Percentiles rank a stretch among this genome's conserved stretches.
These are phyloP conservation scores for Sminthurinus signatus DNA, from an alignment of 1,140 invertebrate species.

Conservation along the genomic window DNA sequence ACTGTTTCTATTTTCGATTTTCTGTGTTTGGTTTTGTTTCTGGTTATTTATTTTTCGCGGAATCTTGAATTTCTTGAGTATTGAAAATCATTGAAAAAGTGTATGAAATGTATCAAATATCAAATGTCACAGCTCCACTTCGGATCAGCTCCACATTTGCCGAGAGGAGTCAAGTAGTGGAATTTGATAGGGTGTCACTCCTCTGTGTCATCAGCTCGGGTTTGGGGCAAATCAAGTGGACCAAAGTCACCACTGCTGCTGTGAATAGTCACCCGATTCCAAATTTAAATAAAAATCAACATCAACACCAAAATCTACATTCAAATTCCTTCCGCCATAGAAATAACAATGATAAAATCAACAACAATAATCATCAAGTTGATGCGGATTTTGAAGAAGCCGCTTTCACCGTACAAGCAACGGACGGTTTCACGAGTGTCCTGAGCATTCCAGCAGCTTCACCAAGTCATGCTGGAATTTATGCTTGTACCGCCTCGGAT, in stretches of 20 bases:
- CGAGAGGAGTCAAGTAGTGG: conserved; percentile 27
- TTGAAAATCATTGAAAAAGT: too few species aligned
- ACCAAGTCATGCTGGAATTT: conserved; percentile 42
- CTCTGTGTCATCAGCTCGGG: conserved; percentile 72
- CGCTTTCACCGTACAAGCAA: conserved; percentile 46
- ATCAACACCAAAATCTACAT: too few species aligned
- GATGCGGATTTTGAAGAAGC: conserved; percentile 58
- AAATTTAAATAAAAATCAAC: not conserved
- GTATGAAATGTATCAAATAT: too few species aligned
- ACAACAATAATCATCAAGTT: conserved; percentile 66
- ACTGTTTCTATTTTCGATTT: too few species aligned
- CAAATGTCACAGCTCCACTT: conserved; percentile 34
- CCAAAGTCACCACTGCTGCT: conserved; percentile 51
- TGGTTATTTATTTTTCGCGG: too few species aligned
- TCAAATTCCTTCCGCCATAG: conserved; percentile 54
- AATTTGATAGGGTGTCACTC: conserved; percentile 63
- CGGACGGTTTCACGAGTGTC: conserved; percentile 35
- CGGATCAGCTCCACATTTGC: conserved; percentile 27
- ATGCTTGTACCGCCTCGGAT: conserved; percentile 47
- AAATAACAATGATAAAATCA: conserved; percentile 59
- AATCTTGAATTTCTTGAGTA: too few species aligned
- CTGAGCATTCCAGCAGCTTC: conserved; percentile 33
- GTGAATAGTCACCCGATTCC: conserved; percentile 47
- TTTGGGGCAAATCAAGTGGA: conserved; percentile 67
- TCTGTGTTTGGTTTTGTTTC: too few species aligned